Evolutionary conservation across 2,888 invertebrate genomes (phyloP).

Genomic region (Frankliniella fusca): DNA sequence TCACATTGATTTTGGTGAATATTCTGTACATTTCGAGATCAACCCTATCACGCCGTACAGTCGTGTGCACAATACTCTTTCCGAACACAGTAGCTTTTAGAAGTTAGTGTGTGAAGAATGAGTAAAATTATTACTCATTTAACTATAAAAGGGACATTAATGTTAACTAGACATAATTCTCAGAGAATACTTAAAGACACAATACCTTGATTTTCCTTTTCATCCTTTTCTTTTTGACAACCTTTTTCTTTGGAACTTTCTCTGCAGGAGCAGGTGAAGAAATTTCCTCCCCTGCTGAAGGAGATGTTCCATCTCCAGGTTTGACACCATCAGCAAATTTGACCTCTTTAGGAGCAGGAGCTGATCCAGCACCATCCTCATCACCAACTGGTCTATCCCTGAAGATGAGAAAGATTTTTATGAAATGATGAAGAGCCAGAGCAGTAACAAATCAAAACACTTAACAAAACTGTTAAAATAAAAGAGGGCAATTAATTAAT

Average conservation of each 20-base stretch:
- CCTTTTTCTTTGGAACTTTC: slow-evolving; percentile 53
- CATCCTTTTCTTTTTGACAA: slow-evolving; percentile 51
- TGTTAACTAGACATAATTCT: background rate
- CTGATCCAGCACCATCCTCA: slow-evolving; percentile 37
- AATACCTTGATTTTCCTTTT: slow-evolving; percentile 50
- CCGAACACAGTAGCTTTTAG: too few species aligned
- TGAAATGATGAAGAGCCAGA: background rate
- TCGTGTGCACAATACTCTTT: too few species aligned
- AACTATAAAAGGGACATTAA: slow-evolving; percentile 33
- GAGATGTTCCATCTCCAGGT: slow-evolving; percentile 51
- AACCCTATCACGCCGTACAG: too few species aligned
- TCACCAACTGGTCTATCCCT: background rate
- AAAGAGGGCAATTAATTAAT: background rate
- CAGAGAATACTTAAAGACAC: background rate
- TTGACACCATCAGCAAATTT: slow-evolving; percentile 59
- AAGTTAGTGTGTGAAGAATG: too few species aligned
- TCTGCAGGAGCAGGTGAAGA: slow-evolving; percentile 57
- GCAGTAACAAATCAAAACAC: background rate
- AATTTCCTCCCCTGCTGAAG: slow-evolving; percentile 53
- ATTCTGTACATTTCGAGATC: too few species aligned
- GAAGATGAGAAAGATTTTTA: background rate
- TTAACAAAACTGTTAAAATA: background rate
- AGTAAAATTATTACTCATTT: slow-evolving; percentile 38
- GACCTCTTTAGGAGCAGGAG: slow-evolving; percentile 47
- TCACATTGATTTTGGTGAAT: too few species aligned